phyloP scores from a whole-genome alignment of 2,113 vertebrate species.

The Dicentrarchus labrax region DNA sequence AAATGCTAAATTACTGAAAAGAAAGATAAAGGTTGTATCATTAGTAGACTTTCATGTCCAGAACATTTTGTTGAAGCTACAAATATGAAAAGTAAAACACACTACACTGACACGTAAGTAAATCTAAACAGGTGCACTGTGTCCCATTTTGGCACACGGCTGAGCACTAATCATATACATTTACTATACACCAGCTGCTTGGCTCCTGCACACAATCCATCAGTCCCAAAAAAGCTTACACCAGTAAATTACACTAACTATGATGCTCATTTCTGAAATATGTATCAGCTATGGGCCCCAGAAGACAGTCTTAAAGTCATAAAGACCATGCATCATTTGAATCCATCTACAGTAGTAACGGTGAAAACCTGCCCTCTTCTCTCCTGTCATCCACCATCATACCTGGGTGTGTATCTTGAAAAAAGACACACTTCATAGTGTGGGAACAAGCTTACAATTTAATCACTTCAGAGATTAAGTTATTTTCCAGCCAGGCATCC shows the following conservation, averaged over 20 bases:
- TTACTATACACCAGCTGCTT: background rate
- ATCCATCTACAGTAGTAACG: background rate
- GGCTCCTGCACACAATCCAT: background rate
- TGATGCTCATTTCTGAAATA: too few relatives aligned
- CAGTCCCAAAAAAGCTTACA: background rate
- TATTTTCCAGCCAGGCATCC: conserved; percentile 23
- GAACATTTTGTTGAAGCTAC: background rate
- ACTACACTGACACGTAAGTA: background rate
- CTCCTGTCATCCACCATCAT: background rate
- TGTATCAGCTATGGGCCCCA: background rate
- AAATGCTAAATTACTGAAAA: background rate
- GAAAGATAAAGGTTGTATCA: background rate
- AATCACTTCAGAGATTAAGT: conserved; percentile 19
- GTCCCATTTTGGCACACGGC: background rate
- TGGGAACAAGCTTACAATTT: conserved; percentile 10
- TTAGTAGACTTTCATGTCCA: background rate
- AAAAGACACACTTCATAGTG: conserved; percentile 19
- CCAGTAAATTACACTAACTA: background rate
- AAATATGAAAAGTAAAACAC: background rate
- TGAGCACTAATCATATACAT: conserved; percentile 14
- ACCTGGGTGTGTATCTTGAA: background rate
- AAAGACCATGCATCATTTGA: background rate
- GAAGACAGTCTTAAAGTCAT: background rate
- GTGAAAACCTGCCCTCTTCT: background rate
- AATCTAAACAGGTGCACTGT: background rate